A percentile compares a stretch with the other conserved stretches of the same genome.
Conservation (phyloP, 2,888 invertebrate genomes). For the Napeogenes inachia region DNA sequence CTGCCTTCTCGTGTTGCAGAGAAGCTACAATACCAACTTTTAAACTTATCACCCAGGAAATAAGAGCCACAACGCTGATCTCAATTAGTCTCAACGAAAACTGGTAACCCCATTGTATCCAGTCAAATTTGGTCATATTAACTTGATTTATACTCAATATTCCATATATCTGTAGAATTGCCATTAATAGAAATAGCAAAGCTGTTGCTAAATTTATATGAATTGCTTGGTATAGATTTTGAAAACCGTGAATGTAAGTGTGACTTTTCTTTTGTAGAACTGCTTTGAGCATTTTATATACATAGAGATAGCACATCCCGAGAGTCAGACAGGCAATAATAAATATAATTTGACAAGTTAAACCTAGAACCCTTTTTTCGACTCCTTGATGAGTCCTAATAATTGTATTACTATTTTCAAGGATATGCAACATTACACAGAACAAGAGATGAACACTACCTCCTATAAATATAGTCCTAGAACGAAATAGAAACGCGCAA, state of each 20-base stretch:
- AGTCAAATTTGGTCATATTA: constrained; percentile 83
- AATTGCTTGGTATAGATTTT: constrained; percentile 90
- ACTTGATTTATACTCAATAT: constrained; percentile 73
- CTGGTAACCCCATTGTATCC: constrained; percentile 96
- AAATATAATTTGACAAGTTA: constrained; percentile 91
- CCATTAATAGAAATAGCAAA: constrained; percentile 88
- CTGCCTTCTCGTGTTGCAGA: constrained; percentile 85
- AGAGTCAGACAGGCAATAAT: constrained; percentile 90
- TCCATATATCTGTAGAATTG: constrained; percentile 90
- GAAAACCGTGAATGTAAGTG: constrained; percentile 87
- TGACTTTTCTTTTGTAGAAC: constrained; percentile 86
- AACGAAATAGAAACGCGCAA: constrained; percentile 84
- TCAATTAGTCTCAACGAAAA: constrained; percentile 90
- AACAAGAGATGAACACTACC: constrained; percentile 87
- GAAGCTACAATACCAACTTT: constrained; percentile 75
- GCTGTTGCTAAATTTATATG: constrained; percentile 93
- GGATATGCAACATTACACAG: constrained; percentile 89
- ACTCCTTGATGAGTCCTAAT: constrained; percentile 64
- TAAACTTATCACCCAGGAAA: constrained; percentile 91
- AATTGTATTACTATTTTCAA: constrained; percentile 78
- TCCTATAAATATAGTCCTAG: constrained; percentile 86
- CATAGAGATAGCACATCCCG: constrained; percentile 90
- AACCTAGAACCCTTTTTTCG: constrained; percentile 80
- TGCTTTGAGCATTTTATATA: constrained; percentile 86
- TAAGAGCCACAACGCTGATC: constrained; percentile 89